These are phyloP conservation scores for Lophochroa leadbeateri DNA, from an alignment of 2,113 vertebrate genomes.

Conservation along the genomic window DNA sequence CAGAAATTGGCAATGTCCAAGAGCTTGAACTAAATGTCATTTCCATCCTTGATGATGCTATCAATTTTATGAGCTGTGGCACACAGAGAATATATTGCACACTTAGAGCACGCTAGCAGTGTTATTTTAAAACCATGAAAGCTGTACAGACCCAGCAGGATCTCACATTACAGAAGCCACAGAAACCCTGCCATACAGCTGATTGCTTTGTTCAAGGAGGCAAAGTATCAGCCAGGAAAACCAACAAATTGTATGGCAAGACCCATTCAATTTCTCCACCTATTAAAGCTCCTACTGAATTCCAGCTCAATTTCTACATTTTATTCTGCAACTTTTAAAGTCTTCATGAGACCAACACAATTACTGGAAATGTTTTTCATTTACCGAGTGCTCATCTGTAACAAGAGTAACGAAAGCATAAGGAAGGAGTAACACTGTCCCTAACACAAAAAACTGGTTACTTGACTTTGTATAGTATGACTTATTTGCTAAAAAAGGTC, in stretches of 20 bases:
- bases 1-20: neutral
- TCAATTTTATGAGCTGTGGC: constrained; percentile 15
- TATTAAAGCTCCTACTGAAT: neutral
- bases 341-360: neutral
- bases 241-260: neutral
- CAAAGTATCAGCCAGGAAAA: neutral
- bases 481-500: neutral
- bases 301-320: neutral
- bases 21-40: neutral
- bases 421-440: neutral
- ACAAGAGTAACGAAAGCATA: neutral
- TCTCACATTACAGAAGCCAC: neutral
- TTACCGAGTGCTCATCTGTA: neutral
- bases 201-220: neutral
- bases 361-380: neutral
- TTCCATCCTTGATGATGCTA: neutral
- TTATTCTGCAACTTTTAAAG: neutral
- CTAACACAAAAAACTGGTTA: neutral
- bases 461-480: neutral
- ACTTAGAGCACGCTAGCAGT: neutral
- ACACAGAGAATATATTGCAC: neutral
- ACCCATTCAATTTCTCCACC: neutral
- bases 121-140: constrained; percentile 19
- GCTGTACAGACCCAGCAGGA: constrained; percentile 13
- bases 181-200: neutral